Conservation (phyloP, 2,888 invertebrate species). For the Lasioglossum malachurum region DNA sequence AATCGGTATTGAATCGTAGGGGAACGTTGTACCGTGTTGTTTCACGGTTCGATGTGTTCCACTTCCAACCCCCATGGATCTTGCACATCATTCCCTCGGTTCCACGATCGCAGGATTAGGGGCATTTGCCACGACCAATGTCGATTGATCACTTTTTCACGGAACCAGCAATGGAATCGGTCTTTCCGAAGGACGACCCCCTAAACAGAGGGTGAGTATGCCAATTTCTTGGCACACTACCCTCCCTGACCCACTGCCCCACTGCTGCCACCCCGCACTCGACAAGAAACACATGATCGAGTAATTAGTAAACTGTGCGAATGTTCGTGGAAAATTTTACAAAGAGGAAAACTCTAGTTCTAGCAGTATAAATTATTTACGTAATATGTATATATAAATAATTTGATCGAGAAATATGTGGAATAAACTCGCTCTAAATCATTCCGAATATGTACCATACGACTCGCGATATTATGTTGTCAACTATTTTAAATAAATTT, state of each 20-base stretch:
- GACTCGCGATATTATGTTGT: not conserved
- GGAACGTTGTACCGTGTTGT: not conserved
- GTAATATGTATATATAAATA: too few relatives aligned
- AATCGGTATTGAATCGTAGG: not conserved
- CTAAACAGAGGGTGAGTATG: not conserved
- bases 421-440: not conserved
- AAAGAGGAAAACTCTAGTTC: not conserved
- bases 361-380: too few relatives aligned
- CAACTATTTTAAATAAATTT: not conserved
- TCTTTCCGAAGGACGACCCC: not conserved
- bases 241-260: slow-evolving; percentile 3
- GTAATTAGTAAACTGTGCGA: not conserved
- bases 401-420: too few relatives aligned
- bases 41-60: not conserved
- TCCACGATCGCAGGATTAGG: slow-evolving; percentile 39
- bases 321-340: not conserved
- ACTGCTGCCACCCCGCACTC: not conserved
- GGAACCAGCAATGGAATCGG: not conserved
- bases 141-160: not conserved
- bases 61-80: slow-evolving; percentile 6
- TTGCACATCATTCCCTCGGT: not conserved
- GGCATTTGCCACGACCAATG: not conserved
- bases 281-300: not conserved
- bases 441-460: not conserved
- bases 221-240: not conserved